Evolutionary conservation across 92 coral and sea anemone genomes (phyloP).

Genomic region (Phymanthus crucifer): DNA sequence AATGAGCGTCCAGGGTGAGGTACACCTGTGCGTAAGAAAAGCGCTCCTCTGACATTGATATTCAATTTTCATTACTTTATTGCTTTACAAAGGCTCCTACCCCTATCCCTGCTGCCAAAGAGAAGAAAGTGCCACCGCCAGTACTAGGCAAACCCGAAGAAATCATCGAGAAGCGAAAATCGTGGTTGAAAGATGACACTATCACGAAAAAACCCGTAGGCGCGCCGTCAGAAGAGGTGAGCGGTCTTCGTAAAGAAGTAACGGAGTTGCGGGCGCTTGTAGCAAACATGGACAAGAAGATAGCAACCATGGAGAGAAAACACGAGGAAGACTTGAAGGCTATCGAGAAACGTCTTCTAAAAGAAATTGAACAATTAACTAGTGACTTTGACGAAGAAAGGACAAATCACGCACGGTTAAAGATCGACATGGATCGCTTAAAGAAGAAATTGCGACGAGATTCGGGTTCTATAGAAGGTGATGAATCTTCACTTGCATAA

Average conservation of each 20-base stretch:
- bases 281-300: constrained; percentile 36
- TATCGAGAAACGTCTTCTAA: constrained; percentile 58
- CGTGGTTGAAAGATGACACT: neutral
- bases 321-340: constrained; percentile 63
- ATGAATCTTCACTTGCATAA: constrained; percentile 1
- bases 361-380: constrained; percentile 74
- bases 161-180: constrained; percentile 10
- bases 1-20: too few species aligned
- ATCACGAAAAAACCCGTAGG: constrained; percentile 36
- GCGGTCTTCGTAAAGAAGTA: constrained; percentile 64
- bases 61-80: too few species aligned
- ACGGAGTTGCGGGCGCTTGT: constrained; percentile 52
- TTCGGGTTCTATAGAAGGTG: constrained; percentile 13
- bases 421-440: constrained; percentile 85
- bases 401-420: constrained; percentile 75
- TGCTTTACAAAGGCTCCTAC: constrained; percentile 3
- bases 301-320: constrained; percentile 59
- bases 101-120: constrained; percentile 4
- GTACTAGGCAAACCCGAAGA: constrained; percentile 19
- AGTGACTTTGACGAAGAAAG: constrained; percentile 92
- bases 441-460: constrained; percentile 56
- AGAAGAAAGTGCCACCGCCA: constrained; percentile 10
- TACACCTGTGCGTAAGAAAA: too few species aligned
- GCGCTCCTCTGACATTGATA: too few species aligned
- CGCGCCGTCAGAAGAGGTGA: constrained; percentile 49